phyloP scores from a whole-genome alignment of 2,113 vertebrate species.

The Tragulus kanchil region DNA sequence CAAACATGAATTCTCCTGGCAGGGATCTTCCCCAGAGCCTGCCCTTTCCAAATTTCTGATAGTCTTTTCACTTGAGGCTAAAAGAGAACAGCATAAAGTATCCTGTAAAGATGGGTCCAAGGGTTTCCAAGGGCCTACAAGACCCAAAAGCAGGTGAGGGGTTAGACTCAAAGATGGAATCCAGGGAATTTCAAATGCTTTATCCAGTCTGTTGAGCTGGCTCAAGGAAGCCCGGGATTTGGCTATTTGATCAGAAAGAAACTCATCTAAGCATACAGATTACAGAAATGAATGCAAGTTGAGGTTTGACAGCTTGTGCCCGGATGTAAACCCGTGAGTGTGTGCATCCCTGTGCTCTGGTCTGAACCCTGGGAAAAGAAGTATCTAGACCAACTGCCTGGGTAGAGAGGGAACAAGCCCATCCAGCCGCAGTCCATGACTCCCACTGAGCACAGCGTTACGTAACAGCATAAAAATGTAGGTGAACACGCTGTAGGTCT shows the following conservation, averaged over 20 bases:
- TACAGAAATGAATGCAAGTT: neutral
- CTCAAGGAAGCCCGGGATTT: neutral
- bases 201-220: neutral
- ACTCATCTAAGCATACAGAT: fast-evolving
- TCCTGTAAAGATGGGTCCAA: neutral
- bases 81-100: neutral
- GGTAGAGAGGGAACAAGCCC: neutral
- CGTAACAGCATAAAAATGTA: neutral
- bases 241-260: neutral
- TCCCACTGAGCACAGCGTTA: neutral
- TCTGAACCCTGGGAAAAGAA: neutral
- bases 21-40: neutral
- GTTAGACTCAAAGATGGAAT: neutral
- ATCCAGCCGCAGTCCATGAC: neutral
- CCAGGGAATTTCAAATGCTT: neutral
- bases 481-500: neutral
- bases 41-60: neutral
- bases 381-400: neutral
- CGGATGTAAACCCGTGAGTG: neutral
- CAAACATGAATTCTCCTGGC: neutral
- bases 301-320: neutral
- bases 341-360: neutral
- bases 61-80: neutral
- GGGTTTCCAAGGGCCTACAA: neutral
- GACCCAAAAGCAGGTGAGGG: neutral